Base-by-base conservation (phyloP, 2,888 invertebrate genomes). In the Mellilla xanthometata region DNA sequence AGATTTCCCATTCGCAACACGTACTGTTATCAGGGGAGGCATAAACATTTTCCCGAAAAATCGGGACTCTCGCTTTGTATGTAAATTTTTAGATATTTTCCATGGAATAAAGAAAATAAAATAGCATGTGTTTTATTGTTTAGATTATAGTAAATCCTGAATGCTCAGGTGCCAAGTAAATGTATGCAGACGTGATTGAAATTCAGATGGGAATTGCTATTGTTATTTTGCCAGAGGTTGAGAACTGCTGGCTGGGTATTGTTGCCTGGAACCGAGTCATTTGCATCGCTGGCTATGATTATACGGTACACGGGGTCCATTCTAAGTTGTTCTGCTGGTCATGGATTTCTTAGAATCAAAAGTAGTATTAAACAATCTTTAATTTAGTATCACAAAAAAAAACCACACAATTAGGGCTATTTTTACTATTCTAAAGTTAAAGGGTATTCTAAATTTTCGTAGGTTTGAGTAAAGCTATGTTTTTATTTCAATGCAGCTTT, bases 61-160 rank as follows among this genome's bases (percentile, higher is more conserved):
- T 76, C 75, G 73, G 74, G 72, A 72, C 70, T 74, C 74, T 71
- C 83, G 47, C 72, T 71, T 64, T 80, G 71, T 84, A 87, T 86
- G 86, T 72, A 78, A 85, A 85, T 86, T 84, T 82, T 82, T 76
- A 81, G 80, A 78, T 77, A 79, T 81, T 73, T 69, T 66, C 68
- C 66, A 65, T 71, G 67, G 62, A 69, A 69, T 68, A 69, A 68
- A n/a, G n/a, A n/a, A n/a, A n/a, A n/a, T n/a, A n/a, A 19, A 72
- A 69, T 71, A 67, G 72, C 58, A 60, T 68, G 67, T 65, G 71
- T 72, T 80, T 79, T 81, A 81, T 83, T 83, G 82, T 83, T 80
- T 76, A 54, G 58, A 65, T 69, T 69, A 70, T 61, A 51, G 58
- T 34, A 47, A 28, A 49, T 40, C 50, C 32, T 39, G 56, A 12